These are phyloP conservation scores for Cepaea hortensis DNA, from an alignment of 2,888 invertebrate species.

Conservation along the genomic window DNA sequence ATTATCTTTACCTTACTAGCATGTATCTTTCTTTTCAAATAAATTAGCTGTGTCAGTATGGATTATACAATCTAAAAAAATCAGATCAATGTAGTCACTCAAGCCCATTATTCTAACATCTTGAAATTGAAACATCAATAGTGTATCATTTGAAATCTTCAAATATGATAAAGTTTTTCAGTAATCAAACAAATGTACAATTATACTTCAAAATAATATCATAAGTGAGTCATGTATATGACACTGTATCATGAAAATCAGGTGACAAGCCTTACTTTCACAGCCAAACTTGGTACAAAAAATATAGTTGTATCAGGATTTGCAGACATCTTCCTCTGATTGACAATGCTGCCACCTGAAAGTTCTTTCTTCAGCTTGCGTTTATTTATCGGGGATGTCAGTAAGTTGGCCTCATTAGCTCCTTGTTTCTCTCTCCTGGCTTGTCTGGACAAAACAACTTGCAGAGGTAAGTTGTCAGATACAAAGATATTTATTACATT, in stretches of 20 bases:
- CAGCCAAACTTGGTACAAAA: constrained; percentile 76
- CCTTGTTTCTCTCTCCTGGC: constrained; percentile 52
- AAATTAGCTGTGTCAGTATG: no score
- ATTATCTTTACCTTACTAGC: no score
- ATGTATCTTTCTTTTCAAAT: no score
- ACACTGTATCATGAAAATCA: neutral
- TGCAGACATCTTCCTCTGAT: constrained; percentile 41
- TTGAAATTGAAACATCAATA: no score
- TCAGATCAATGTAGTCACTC: no score
- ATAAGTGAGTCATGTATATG: no score
- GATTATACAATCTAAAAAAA: no score
- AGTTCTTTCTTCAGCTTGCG: constrained; percentile 63
- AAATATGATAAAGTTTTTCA: neutral
- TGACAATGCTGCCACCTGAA: constrained; percentile 49
- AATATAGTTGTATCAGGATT: constrained; percentile 72
- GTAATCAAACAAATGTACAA: neutral
- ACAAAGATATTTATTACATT: no score
- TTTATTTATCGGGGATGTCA: constrained; percentile 53
- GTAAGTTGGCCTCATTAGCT: constrained; percentile 17
- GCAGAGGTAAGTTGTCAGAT: no score
- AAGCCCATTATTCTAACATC: no score
- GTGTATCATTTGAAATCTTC: neutral
- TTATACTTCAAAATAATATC: no score
- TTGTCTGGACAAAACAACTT: constrained; percentile 39
- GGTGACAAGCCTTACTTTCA: constrained; percentile 67